Conservation (phyloP, 1,140 invertebrate genomes). For the Drosophila orosa region DNA sequence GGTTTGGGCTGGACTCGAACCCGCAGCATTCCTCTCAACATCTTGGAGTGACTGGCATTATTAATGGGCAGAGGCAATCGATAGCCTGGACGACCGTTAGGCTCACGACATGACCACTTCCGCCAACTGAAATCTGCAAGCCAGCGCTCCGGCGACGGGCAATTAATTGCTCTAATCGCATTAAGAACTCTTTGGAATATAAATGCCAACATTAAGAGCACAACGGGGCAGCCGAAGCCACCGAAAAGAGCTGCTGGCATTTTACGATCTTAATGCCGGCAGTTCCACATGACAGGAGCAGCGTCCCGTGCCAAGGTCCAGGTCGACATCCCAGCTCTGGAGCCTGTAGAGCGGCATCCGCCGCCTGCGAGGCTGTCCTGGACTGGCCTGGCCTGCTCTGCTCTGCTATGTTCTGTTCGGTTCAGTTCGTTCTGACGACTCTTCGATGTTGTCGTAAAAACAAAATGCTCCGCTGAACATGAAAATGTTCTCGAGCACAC, state of each 20-base stretch:
- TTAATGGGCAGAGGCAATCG: conserved; percentile 42
- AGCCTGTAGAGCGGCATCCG: conserved; percentile 56
- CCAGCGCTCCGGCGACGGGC: conserved; percentile 12
- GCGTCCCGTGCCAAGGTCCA: conserved; percentile 9
- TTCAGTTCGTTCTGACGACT: conserved; percentile 16
- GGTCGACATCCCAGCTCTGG: background rate
- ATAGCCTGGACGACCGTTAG: conserved; percentile 42
- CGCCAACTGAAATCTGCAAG: conserved; percentile 30
- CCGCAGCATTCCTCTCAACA: conserved; percentile 66
- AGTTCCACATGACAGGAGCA: conserved; percentile 47
- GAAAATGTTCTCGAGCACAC: conserved; percentile 41
- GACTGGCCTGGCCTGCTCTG: background rate
- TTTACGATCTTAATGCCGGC: conserved; percentile 46
- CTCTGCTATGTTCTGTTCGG: background rate
- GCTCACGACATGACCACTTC: conserved; percentile 32
- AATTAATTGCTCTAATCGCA: conserved; percentile 48
- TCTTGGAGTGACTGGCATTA: conserved; percentile 16
- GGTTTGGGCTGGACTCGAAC: conserved; percentile 18
- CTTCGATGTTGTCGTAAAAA: conserved; percentile 52
- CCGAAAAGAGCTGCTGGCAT: conserved; percentile 39
- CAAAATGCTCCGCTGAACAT: conserved; percentile 55
- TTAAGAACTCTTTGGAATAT: conserved; percentile 43
- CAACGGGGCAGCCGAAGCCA: conserved; percentile 23
- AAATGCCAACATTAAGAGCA: conserved; percentile 46
- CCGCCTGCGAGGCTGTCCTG: conserved; percentile 13